These are phyloP conservation scores for Glossophaga mutica DNA, from an alignment of 2,797 vertebrate species.

Conservation along the genomic window DNA sequence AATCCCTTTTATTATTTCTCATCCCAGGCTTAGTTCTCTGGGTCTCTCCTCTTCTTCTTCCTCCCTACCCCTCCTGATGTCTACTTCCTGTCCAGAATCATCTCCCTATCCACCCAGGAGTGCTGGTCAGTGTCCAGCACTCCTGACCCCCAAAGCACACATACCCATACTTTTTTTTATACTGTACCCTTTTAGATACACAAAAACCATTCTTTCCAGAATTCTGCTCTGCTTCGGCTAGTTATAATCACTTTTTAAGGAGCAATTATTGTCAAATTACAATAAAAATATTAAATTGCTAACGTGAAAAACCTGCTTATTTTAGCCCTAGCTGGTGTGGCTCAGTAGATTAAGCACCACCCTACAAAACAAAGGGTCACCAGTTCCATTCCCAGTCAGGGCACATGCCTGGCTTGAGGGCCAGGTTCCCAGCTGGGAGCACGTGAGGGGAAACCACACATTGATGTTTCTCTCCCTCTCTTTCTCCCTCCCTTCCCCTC, in stretches of 20 bases:
- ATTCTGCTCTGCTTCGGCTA: not conserved
- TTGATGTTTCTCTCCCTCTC: too few relatives aligned
- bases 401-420: too few relatives aligned
- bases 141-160: not conserved
- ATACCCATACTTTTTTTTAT: too few relatives aligned
- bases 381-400: too few relatives aligned
- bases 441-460: too few relatives aligned
- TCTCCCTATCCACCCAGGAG: too few relatives aligned
- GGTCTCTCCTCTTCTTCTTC: not conserved
- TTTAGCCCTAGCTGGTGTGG: not conserved
- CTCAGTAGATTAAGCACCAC: too few relatives aligned
- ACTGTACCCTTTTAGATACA: not conserved
- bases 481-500: too few relatives aligned
- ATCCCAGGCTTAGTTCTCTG: not conserved
- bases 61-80: not conserved
- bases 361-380: too few relatives aligned
- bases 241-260: not conserved
- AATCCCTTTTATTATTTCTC: not conserved
- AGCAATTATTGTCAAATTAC: not conserved
- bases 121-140: too few relatives aligned
- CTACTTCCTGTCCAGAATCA: not conserved
- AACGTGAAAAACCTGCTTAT: not conserved
- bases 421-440: too few relatives aligned
- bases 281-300: slow-evolving; percentile 5
- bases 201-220: not conserved